Evolutionary conservation across 92 coral and sea anemone species (phyloP).

Genomic region (Porites cylindrica): DNA sequence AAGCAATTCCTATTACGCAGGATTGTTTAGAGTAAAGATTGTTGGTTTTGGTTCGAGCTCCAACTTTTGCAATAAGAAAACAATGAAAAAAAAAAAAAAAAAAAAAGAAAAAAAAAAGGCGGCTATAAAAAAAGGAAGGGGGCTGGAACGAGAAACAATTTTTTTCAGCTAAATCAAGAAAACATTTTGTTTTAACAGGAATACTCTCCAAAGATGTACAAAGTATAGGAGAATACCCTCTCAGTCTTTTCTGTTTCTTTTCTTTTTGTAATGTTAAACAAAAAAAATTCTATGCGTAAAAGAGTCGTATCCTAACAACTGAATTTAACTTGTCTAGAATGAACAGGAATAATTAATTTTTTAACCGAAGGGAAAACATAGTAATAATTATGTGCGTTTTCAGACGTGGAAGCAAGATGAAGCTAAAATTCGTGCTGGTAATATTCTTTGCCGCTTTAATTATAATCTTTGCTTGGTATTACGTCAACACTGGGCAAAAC

Average conservation of each 20-base stretch:
- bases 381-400: neutral
- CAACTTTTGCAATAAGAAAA: too few species aligned
- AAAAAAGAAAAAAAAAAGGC: too few species aligned
- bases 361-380: too few species aligned
- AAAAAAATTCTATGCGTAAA: slow-evolving; percentile 17
- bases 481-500: slow-evolving; percentile 29
- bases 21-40: too few species aligned
- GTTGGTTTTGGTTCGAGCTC: too few species aligned
- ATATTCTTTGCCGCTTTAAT: neutral
- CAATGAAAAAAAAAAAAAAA: too few species aligned
- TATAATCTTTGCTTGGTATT: slow-evolving; percentile 26
- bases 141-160: too few species aligned
- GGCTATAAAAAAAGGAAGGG: too few species aligned
- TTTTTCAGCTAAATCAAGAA: neutral
- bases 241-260: neutral
- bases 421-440: slow-evolving; percentile 27
- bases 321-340: neutral
- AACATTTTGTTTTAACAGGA: neutral
- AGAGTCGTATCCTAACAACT: slow-evolving; percentile 12
- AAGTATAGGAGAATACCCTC: neutral
- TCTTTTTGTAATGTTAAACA: neutral
- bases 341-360: neutral
- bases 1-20: too few species aligned
- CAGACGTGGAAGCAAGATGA: slow-evolving; percentile 24
- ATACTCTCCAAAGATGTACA: neutral